These are phyloP conservation scores for Marisa cornuarietis DNA, from an alignment of 1,140 invertebrate genomes.

Conservation along the genomic window DNA sequence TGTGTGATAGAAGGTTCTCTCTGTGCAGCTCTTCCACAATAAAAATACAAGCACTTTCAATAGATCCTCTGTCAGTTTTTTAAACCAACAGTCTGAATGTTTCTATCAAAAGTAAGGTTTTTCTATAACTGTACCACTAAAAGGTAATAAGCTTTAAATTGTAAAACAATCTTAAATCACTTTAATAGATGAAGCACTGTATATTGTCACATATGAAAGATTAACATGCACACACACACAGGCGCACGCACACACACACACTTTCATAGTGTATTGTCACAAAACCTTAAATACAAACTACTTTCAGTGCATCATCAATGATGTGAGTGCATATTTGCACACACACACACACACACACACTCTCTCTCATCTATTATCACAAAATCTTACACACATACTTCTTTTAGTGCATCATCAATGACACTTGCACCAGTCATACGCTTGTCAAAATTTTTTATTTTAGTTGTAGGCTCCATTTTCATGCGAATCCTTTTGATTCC, in stretches of 20 bases:
- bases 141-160: too few relatives aligned
- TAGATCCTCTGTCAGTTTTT: not conserved
- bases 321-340: too few relatives aligned
- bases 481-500: constrained; percentile 39
- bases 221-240: too few relatives aligned
- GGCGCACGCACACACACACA: too few relatives aligned
- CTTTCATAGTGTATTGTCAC: not conserved
- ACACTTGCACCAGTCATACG: constrained; percentile 74
- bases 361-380: not conserved
- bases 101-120: not conserved
- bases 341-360: not conserved
- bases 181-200: too few relatives aligned
- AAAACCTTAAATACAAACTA: constrained; percentile 53
- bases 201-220: too few relatives aligned
- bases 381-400: constrained; percentile 54
- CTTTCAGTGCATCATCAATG: constrained; percentile 78
- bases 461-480: constrained; percentile 45
- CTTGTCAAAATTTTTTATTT: constrained; percentile 59
- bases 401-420: constrained; percentile 78
- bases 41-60: too few relatives aligned
- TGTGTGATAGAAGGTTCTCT: constrained; percentile 30
- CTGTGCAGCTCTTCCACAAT: too few relatives aligned
- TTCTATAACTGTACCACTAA: too few relatives aligned
- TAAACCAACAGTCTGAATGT: not conserved
- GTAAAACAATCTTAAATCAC: too few relatives aligned